phyloP scores from a whole-genome alignment of 2,888 invertebrate species.

The Caenorhabditis sp. region DNA sequence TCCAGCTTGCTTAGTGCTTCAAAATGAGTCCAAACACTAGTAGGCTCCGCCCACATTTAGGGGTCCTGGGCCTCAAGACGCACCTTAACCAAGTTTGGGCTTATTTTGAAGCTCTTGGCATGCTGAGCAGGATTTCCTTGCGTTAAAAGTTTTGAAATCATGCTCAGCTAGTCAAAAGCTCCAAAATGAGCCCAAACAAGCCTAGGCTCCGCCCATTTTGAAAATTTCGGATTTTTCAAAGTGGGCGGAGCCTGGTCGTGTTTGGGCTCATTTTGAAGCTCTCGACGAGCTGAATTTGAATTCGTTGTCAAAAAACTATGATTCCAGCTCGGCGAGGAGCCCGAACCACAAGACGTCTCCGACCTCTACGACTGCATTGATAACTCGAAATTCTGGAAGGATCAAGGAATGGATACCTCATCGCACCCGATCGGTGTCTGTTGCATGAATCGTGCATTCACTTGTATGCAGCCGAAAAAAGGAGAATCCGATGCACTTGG shows the following conservation, averaged over 20 bases:
- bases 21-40: not conserved
- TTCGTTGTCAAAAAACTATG: not conserved
- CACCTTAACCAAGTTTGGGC: not conserved
- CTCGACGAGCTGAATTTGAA: not conserved
- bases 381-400: slow-evolving; percentile 74
- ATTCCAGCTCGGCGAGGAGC: slow-evolving; percentile 67
- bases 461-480: slow-evolving; percentile 75
- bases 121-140: not conserved
- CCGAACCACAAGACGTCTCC: slow-evolving; percentile 71
- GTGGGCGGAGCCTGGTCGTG: not conserved
- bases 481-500: slow-evolving; percentile 75
- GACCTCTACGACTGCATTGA: slow-evolving; percentile 77
- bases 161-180: not conserved
- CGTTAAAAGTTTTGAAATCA: not conserved
- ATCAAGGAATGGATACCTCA: slow-evolving; percentile 69
- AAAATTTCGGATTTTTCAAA: not conserved
- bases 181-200: not conserved
- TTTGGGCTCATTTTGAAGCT: not conserved
- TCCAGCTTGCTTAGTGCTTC: too few relatives aligned
- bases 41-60: not conserved
- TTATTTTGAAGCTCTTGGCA: not conserved
- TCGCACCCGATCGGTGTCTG: slow-evolving; percentile 73
- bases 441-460: slow-evolving; percentile 77
- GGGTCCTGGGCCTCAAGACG: not conserved
- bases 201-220: not conserved